These are phyloP conservation scores for Epizoanthus fatuus DNA, from an alignment of 92 coral and sea anemone genomes.

Conservation along the genomic window DNA sequence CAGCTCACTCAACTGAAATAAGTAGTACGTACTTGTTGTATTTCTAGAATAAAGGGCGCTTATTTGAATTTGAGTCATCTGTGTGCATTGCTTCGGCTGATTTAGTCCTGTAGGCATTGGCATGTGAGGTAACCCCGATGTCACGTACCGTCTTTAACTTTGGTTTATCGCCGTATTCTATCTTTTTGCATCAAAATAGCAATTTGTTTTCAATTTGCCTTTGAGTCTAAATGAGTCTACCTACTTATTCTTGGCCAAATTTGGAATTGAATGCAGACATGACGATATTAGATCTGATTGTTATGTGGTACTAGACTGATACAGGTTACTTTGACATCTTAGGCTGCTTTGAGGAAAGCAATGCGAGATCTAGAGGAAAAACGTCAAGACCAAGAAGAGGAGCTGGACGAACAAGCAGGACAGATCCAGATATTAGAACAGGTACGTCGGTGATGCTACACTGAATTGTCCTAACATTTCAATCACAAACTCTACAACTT, in stretches of 20 bases:
- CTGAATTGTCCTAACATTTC: too few species aligned
- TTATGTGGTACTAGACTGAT: neutral
- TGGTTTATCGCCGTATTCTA: neutral
- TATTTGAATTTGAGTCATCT: neutral
- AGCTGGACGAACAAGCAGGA: constrained; percentile 97
- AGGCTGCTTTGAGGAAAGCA: constrained; percentile 86
- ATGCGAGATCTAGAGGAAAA: constrained; percentile 93
- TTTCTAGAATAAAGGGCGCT: neutral
- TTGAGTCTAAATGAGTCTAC: constrained; percentile 9
- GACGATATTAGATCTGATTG: neutral
- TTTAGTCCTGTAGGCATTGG: too few species aligned
- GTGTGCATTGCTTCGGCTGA: neutral
- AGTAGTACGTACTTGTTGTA: neutral
- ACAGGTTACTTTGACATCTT: neutral
- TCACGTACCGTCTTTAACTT: too few species aligned
- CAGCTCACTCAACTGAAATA: constrained; percentile 18
- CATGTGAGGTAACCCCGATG: too few species aligned
- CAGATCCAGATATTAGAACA: constrained; percentile 94
- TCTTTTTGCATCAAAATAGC: neutral
- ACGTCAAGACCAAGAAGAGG: constrained; percentile 95
- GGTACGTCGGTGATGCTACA: constrained; percentile 42
- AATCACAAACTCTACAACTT: too few species aligned
- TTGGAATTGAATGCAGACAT: constrained; percentile 16
- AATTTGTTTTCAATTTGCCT: neutral
- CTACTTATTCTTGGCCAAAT: neutral